Conservation (phyloP, 2,888 invertebrate species). For the Volucella inflata region DNA sequence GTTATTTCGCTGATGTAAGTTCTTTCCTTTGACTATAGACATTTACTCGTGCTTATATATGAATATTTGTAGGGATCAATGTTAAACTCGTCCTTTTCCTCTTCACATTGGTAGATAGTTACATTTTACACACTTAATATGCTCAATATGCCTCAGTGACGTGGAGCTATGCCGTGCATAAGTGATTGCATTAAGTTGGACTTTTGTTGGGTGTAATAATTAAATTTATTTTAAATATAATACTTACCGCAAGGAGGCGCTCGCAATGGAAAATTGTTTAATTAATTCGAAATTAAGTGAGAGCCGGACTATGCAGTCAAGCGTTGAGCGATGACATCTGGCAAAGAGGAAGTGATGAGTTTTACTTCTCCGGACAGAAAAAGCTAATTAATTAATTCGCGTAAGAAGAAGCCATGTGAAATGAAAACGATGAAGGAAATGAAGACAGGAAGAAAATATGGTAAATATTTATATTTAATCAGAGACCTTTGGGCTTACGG, state of each 20-base stretch:
- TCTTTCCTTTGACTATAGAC: slow-evolving; percentile 4
- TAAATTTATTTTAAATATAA: slow-evolving; percentile 42
- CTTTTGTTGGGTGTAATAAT: slow-evolving; percentile 59
- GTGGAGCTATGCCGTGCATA: slow-evolving; percentile 34
- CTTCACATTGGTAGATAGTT: not conserved
- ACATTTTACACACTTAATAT: slow-evolving; percentile 3
- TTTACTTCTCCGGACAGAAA: too few relatives aligned
- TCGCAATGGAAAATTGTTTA: slow-evolving; percentile 37
- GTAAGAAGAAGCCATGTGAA: too few relatives aligned
- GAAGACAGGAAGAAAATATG: too few relatives aligned
- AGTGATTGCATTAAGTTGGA: slow-evolving; percentile 59
- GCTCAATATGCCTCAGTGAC: too few relatives aligned
- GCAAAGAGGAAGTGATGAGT: too few relatives aligned
- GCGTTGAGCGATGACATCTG: too few relatives aligned
- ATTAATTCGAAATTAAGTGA: slow-evolving; percentile 33
- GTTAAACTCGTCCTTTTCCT: slow-evolving; percentile 14
- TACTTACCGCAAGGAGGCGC: not conserved
- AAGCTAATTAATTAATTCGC: too few relatives aligned
- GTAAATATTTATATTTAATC: too few relatives aligned
- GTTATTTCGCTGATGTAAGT: slow-evolving; percentile 23
- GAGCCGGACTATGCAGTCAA: too few relatives aligned
- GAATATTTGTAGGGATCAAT: not conserved
- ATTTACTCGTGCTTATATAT: not conserved
- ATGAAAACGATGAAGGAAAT: too few relatives aligned
- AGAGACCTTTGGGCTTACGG: too few relatives aligned